phyloP scores from a whole-genome alignment of 2,797 vertebrate species.

The Hydrophis major region DNA sequence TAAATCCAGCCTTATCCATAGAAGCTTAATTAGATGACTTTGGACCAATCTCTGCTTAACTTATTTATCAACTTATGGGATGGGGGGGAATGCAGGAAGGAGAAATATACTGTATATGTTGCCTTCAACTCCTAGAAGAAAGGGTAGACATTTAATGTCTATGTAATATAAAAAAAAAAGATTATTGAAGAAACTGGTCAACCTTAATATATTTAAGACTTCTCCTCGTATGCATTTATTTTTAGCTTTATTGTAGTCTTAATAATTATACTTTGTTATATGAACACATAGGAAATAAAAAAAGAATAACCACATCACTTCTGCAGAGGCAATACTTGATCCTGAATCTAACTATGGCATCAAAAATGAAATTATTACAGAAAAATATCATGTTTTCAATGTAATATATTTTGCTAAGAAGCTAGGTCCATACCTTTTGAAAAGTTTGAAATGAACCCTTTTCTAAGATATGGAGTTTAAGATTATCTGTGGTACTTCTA shows the following conservation, averaged over 20 bases:
- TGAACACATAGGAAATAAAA: neutral
- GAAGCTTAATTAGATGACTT: neutral
- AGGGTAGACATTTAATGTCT: neutral
- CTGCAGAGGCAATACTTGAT: neutral
- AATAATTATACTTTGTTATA: neutral
- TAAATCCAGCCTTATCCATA: neutral
- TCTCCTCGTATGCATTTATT: neutral
- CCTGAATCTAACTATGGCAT: neutral
- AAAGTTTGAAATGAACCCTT: neutral
- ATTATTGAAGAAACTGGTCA: neutral
- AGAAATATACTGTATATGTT: neutral
- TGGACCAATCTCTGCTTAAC: neutral
- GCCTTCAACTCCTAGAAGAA: neutral
- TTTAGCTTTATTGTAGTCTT: neutral
- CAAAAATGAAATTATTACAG: neutral
- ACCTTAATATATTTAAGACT: neutral
- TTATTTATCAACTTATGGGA: neutral
- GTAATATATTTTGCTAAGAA: neutral
- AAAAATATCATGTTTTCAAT: conserved; percentile 19
- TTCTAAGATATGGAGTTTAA: neutral
- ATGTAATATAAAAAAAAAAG: neutral
- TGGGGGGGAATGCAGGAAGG: neutral
- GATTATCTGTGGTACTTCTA: conserved; percentile 12
- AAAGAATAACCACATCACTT: neutral
- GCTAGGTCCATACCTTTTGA: neutral